These are phyloP conservation scores for Pachycephus smyrnensis DNA, from an alignment of 2,888 invertebrate genomes.

Conservation along the genomic window DNA sequence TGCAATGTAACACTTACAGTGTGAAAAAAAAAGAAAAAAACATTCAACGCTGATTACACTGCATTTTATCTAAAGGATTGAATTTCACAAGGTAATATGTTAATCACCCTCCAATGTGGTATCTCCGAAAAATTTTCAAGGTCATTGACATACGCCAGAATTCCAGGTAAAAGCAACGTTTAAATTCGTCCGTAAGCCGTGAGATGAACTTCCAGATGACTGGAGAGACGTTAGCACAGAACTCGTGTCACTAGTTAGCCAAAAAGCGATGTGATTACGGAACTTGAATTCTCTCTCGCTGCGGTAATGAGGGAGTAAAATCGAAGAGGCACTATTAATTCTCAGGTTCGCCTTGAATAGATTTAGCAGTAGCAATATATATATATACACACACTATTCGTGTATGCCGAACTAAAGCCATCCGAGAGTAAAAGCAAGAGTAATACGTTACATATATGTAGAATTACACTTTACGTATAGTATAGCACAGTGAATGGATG, in stretches of 20 bases:
- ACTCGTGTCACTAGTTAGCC: background rate
- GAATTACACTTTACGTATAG: background rate
- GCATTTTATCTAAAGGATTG: background rate
- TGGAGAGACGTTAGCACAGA: too few species aligned
- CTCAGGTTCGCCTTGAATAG: background rate
- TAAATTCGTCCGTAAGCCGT: background rate
- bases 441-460: too few species aligned
- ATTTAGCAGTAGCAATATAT: background rate
- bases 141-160: too few species aligned
- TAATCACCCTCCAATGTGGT: too few species aligned
- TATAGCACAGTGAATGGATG: background rate
- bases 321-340: background rate
- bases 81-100: background rate
- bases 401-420: too few species aligned
- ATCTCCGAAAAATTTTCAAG: background rate
- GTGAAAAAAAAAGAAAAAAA: too few species aligned
- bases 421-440: too few species aligned
- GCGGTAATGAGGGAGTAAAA: background rate
- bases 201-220: background rate
- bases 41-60: background rate
- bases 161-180: background rate
- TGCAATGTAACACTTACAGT: too few species aligned
- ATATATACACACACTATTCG: too few species aligned
- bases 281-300: background rate
- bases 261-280: background rate